Evolutionary conservation across 1,140 invertebrate genomes (phyloP).

Genomic region (Diabrotica undecimpunctata): DNA sequence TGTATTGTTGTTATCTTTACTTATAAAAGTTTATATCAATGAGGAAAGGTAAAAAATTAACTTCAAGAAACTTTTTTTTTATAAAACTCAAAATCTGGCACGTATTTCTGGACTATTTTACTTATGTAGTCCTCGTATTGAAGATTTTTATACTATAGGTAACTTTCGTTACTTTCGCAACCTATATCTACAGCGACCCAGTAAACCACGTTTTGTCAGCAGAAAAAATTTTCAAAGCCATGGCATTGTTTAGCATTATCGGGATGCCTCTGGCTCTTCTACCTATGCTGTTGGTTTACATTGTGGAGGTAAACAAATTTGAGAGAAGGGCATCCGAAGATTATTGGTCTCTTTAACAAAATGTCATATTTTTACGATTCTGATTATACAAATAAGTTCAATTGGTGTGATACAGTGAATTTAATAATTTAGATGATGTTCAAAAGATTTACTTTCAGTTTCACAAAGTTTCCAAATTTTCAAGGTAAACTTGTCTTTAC

Average conservation of each 20-base stretch:
- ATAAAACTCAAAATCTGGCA: neutral
- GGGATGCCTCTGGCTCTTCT: slow-evolving; percentile 71
- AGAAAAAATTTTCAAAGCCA: slow-evolving; percentile 78
- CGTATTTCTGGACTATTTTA: neutral
- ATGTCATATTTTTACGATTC: neutral
- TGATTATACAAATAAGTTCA: too few relatives aligned
- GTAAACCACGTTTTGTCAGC: slow-evolving; percentile 67
- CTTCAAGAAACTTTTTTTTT: too few relatives aligned
- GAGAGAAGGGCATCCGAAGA: slow-evolving; percentile 3
- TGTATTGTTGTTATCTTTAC: too few relatives aligned
- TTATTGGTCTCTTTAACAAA: neutral
- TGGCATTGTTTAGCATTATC: slow-evolving; percentile 83
- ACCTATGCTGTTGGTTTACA: slow-evolving; percentile 65
- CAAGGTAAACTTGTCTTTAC: too few relatives aligned
- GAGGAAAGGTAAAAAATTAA: too few relatives aligned
- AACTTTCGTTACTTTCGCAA: slow-evolving; percentile 82
- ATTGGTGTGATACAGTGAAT: too few relatives aligned
- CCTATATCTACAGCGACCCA: slow-evolving; percentile 67
- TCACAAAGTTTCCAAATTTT: too few relatives aligned
- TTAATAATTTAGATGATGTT: too few relatives aligned
- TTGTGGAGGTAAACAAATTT: slow-evolving; percentile 59
- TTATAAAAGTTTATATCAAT: too few relatives aligned
- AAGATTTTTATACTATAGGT: slow-evolving; percentile 54
- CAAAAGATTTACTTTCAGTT: too few relatives aligned
- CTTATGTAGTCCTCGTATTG: neutral